Evolutionary conservation across 92 coral and sea anemone species (phyloP).

Genomic region (Nematostella vectensis): DNA sequence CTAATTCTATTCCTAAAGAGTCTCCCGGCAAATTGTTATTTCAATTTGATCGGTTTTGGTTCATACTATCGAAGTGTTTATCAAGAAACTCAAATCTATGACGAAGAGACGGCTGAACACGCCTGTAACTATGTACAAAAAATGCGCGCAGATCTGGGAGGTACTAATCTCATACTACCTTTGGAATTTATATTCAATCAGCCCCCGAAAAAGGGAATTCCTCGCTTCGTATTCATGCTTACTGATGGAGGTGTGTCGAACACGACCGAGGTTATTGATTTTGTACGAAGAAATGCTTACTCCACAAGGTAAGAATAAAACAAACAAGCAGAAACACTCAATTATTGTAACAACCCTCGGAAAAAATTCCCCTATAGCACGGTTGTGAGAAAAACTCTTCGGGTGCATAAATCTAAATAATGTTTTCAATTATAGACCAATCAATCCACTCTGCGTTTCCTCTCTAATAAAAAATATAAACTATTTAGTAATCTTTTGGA

Average conservation of each 20-base stretch:
- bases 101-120: slow-evolving; percentile 55
- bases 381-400: neutral
- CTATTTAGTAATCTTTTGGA: too few species aligned
- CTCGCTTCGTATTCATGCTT: slow-evolving; percentile 62
- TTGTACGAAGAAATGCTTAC: slow-evolving; percentile 60
- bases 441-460: too few species aligned
- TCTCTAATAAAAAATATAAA: too few species aligned
- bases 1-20: slow-evolving; percentile 78
- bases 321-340: too few species aligned
- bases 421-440: too few species aligned
- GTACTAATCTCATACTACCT: slow-evolving; percentile 76
- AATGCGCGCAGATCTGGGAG: slow-evolving; percentile 92
- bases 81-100: slow-evolving; percentile 64
- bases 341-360: slow-evolving; percentile 1
- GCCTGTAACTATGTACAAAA: slow-evolving; percentile 69
- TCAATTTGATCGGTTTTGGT: slow-evolving; percentile 84
- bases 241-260: slow-evolving; percentile 92
- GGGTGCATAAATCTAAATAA: neutral
- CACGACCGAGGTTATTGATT: slow-evolving; percentile 71
- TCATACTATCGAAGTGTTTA: slow-evolving; percentile 83
- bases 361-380: too few species aligned
- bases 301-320: slow-evolving; percentile 69
- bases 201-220: slow-evolving; percentile 62
- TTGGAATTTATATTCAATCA: slow-evolving; percentile 79
- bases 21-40: slow-evolving; percentile 62